Evolutionary conservation across 2,113 vertebrate species (phyloP).

Genomic region (Lasiurus cinereus): DNA sequence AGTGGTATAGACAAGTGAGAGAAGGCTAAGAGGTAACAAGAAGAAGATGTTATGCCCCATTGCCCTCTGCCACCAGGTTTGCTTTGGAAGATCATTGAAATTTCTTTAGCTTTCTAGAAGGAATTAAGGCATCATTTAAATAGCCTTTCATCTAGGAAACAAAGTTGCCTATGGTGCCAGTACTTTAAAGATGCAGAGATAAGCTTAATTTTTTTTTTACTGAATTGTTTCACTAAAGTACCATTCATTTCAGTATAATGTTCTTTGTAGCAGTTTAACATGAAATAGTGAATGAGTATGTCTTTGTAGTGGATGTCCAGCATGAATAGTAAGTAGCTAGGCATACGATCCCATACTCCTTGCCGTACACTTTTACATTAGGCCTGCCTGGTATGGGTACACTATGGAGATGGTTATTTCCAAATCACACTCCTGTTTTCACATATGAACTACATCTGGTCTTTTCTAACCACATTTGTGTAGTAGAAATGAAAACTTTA

Average conservation of each 20-base stretch:
- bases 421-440: neutral
- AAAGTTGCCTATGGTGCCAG: neutral
- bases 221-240: neutral
- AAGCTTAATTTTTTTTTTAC: neutral
- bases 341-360: accelerated
- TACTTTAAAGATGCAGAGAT: neutral
- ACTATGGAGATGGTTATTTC: neutral
- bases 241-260: neutral
- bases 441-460: neutral
- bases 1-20: neutral
- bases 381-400: neutral
- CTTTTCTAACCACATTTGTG: neutral
- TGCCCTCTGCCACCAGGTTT: neutral
- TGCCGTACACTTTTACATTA: no score
- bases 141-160: neutral
- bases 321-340: neutral
- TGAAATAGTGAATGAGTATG: neutral
- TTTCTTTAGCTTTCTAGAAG: conserved; percentile 27
- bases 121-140: neutral
- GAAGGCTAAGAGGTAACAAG: neutral
- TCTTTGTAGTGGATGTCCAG: neutral
- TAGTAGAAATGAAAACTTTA: neutral
- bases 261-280: neutral
- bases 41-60: neutral
- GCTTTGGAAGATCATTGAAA: neutral